Base-by-base conservation (phyloP, 2,113 vertebrate species). In the Pungitius pungitius region DNA sequence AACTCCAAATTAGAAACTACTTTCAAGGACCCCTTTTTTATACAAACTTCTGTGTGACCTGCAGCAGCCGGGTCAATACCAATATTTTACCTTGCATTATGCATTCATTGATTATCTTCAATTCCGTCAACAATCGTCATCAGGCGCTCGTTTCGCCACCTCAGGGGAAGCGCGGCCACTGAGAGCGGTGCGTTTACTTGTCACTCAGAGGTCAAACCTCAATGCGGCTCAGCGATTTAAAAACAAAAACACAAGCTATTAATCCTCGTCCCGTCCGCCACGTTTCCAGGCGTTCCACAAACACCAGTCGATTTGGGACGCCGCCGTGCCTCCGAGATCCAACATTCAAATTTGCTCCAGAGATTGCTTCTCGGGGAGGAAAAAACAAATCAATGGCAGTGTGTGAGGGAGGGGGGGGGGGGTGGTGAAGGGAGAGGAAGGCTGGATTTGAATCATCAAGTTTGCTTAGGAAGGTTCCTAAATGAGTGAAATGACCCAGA, bases 321-420 rank as follows among this genome's bases (percentile, higher is more conserved):
- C 2, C 8, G 1, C 22, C 65, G 13, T 8, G 35, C 73, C 35
- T 69, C 27, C 9, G 30, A 37, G 22, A 67, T 65, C 26, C 42
- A 85, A 72, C 81, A 65, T 54, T 75, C 35, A 55, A 4, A 71
- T 85, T 61, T 64, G 45, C 62, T 82, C 73, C 63, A 30, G 61
- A 74, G 64, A 76, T 80, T 2, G 70, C 69, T 69, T 76, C 68
- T 58, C 75, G 57, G 78, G 7, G 33, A 35, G 7, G 33, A 63
- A 68, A 85, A 47, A 86, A 73, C 72, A 84, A 86, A 87, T 83
- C 75, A 39, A 71, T 63, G 20, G 51, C 64, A 37, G 60, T 2
- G 14, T 35, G 4, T 35, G 33, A 6, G 33, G 33, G 33, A 6
- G 33, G 33, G 33, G 33, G 33, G 33, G 6, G 33, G 6, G 33